Percentiles rank a stretch among this genome's conserved stretches.
phyloP scores from a whole-genome alignment of 1,140 invertebrate genomes.

The Drosophila equinoxialis region DNA sequence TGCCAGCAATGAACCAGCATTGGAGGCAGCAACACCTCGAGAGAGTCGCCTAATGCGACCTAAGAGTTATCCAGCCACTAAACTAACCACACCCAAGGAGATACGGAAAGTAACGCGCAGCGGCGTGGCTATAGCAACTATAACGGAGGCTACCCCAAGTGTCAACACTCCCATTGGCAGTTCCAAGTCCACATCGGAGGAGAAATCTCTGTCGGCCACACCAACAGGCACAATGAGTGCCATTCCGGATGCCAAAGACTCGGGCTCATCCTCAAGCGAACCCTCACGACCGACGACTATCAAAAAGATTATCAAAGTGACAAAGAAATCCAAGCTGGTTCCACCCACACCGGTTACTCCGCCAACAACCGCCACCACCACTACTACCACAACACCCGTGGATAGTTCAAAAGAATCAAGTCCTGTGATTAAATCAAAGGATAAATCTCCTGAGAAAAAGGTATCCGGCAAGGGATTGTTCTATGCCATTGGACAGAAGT shows the following conservation, averaged over 20 bases:
- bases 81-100: conserved; percentile 78
- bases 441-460: conserved; percentile 77
- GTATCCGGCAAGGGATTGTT: conserved; percentile 74
- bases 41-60: conserved; percentile 75
- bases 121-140: conserved; percentile 63
- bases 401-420: conserved; percentile 75
- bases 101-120: conserved; percentile 65
- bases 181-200: conserved; percentile 60
- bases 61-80: conserved; percentile 85
- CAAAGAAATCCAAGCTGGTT: conserved; percentile 74
- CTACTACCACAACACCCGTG: conserved; percentile 44
- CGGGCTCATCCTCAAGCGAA: conserved; percentile 51
- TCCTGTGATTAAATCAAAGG: conserved; percentile 61
- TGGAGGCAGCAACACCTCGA: conserved; percentile 20
- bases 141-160: conserved; percentile 33
- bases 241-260: conserved; percentile 44
- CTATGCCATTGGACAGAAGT: conserved; percentile 86
- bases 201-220: conserved; percentile 50
- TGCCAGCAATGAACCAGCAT: background rate
- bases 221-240: conserved; percentile 34
- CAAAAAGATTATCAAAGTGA: conserved; percentile 70
- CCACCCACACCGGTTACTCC: conserved; percentile 57
- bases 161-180: conserved; percentile 20
- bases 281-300: conserved; percentile 42
- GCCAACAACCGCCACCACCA: conserved; percentile 34